Evolutionary conservation across 1,140 invertebrate species (phyloP).

Genomic region (Ceratina calcarata): DNA sequence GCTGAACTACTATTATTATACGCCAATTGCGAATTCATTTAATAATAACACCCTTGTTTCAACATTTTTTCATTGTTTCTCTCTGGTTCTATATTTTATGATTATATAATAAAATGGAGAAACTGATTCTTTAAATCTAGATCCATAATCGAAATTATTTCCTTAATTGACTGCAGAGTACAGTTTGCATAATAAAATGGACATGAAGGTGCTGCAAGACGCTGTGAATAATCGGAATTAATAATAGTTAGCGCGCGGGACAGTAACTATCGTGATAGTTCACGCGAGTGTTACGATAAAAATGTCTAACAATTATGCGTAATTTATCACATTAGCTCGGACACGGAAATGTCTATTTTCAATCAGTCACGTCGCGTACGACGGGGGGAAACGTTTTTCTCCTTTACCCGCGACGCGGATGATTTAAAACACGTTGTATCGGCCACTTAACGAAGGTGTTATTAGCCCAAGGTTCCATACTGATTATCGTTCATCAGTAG

Average conservation of each 20-base stretch:
- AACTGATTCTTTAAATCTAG: too few relatives aligned
- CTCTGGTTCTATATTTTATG: too few relatives aligned
- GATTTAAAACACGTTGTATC: constrained; percentile 32
- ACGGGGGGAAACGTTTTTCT: neutral
- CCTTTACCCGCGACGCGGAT: neutral
- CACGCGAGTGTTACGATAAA: neutral
- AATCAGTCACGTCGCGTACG: constrained; percentile 15
- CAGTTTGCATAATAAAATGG: too few relatives aligned
- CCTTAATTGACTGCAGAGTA: too few relatives aligned
- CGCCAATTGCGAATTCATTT: too few relatives aligned
- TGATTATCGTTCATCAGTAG: constrained; percentile 40
- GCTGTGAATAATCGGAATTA: neutral
- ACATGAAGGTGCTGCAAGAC: too few relatives aligned
- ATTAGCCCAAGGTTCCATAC: constrained; percentile 46
- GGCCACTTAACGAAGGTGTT: constrained; percentile 30
- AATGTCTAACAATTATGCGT: constrained; percentile 33
- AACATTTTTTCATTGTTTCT: too few relatives aligned
- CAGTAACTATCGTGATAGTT: neutral
- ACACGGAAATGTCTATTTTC: constrained; percentile 16
- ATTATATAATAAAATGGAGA: too few relatives aligned
- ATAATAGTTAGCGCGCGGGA: neutral
- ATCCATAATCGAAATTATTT: too few relatives aligned
- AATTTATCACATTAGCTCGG: constrained; percentile 28
- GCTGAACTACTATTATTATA: neutral
- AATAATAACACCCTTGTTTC: too few relatives aligned